Evolutionary conservation across 53 echinoderm and acorn worm species (phyloP).

Genomic region (Luidia sarsii): DNA sequence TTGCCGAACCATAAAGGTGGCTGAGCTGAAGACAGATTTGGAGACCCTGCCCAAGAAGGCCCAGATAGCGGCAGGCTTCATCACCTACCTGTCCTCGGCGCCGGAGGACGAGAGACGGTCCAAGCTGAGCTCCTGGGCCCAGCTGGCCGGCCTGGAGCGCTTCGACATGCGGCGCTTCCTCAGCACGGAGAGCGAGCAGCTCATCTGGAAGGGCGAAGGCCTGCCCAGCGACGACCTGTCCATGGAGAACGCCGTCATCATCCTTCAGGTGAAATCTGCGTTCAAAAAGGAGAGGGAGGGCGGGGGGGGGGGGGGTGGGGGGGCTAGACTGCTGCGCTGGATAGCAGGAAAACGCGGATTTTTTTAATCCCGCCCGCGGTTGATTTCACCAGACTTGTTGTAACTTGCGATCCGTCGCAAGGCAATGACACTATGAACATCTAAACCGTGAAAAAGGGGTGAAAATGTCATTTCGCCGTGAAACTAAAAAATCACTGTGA

Average conservation of each 20-base stretch:
- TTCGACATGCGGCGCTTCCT: conserved; percentile 94
- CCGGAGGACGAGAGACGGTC: conserved; percentile 84
- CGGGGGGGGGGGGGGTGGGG: too few species aligned
- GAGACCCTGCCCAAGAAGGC: conserved; percentile 97
- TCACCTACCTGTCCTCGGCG: conserved; percentile 91
- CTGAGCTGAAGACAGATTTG: conserved; percentile 86
- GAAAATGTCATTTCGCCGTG: too few species aligned
- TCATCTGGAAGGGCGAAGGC: conserved; percentile 98
- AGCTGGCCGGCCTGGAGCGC: conserved; percentile 61
- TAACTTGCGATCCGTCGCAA: too few species aligned
- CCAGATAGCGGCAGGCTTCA: conserved; percentile 95
- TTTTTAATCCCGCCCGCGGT: too few species aligned
- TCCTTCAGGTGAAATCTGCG: conserved; percentile 76
- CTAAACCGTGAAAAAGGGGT: too few species aligned
- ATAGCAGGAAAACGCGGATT: too few species aligned
- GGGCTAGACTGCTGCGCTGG: too few species aligned
- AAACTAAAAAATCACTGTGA: too few species aligned
- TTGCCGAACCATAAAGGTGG: conserved; percentile 77
- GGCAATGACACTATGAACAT: too few species aligned
- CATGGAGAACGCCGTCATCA: conserved; percentile 96
- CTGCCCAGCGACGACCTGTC: conserved; percentile 95
- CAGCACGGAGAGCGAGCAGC: conserved; percentile 95
- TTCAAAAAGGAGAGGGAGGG: not conserved
- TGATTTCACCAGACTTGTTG: too few species aligned
- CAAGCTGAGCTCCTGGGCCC: conserved; percentile 66